Base-by-base conservation (phyloP, 2,797 vertebrate genomes). In the Arctocebus calabarensis region DNA sequence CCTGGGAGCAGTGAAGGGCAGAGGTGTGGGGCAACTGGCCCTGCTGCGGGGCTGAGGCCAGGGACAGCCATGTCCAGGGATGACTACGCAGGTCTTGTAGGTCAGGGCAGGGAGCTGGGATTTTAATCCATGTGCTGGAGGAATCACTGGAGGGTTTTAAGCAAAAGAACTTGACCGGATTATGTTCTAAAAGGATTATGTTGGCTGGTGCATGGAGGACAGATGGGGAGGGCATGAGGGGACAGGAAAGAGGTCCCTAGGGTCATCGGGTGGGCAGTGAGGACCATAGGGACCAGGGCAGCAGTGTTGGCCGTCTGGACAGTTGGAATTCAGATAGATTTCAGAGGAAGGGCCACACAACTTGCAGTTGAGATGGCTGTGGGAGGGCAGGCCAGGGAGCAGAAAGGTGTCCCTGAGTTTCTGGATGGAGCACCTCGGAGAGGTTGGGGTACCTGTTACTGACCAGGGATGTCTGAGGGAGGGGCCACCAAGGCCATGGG, bases 91-190 rank as follows among this genome's bases (percentile, higher is more conserved):
- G 66, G 62, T 48, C 25, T 27, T 12, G 1, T 17, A 48, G 87
- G 55, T 74, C 85, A 90, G 68, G 64, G 34, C 19, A 6, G 23
- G 34, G 37, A 73, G 40, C 75, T 0, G 3, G 11, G 70, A 7
- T 45, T 61, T 70, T 91, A 92, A 88, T 96, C 86, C 2, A 0
- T 2, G 19, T 20, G 64, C 85, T 16, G 27, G 19, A 61, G 43
- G 9, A 90, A 40, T 83, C 40, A 3, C 16, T 0, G 12, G 8
- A 61, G 83, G 68, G 55, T 7, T 79, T 94, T 90, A 84, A 81
- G 70, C 2, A 0, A 64, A 81, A 92, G 77, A 62, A 40, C 77
- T 55, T 88, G 93, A 92, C 85, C 77, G 9, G 88, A 94, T 90
- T 83, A 81, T 32, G n/a, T 14, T 25, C 34, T 25, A 27, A 74